A percentile compares a stretch with the other conserved stretches of the same genome.
Conservation (phyloP, 2,888 invertebrate species). For the Yponomeuta malinellus region DNA sequence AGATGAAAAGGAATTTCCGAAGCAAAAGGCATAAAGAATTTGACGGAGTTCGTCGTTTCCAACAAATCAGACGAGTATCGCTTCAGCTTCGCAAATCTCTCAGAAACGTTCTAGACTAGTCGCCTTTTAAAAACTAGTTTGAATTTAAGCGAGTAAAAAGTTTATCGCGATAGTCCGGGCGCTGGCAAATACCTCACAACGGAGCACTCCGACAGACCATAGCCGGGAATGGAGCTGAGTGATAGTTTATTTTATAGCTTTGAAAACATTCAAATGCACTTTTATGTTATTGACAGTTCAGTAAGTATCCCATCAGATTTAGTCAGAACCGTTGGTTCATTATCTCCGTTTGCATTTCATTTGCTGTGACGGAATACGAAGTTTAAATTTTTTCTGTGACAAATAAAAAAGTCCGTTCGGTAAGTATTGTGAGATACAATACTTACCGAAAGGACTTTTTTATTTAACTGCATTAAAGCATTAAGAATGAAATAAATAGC, state of each 20-base stretch:
- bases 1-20: not conserved
- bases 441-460: too few relatives aligned
- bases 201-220: not conserved
- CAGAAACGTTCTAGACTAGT: not conserved
- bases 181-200: not conserved
- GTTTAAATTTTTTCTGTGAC: too few relatives aligned
- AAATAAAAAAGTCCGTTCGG: too few relatives aligned
- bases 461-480: too few relatives aligned
- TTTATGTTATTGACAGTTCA: not conserved
- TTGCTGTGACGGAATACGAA: too few relatives aligned
- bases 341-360: too few relatives aligned
- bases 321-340: too few relatives aligned
- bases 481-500: too few relatives aligned
- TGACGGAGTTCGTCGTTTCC: not conserved
- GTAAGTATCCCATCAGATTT: not conserved
- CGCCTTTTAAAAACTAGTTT: slow-evolving; percentile 3
- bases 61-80: not conserved
- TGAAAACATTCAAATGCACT: not conserved
- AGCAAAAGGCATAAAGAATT: not conserved
- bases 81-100: not conserved
- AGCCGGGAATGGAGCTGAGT: not conserved
- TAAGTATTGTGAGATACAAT: too few relatives aligned
- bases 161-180: not conserved
- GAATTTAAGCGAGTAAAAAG: not conserved
- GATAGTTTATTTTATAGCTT: not conserved